Evolutionary conservation across 2,113 vertebrate genomes (phyloP).

Genomic region (Ellobius talpinus): DNA sequence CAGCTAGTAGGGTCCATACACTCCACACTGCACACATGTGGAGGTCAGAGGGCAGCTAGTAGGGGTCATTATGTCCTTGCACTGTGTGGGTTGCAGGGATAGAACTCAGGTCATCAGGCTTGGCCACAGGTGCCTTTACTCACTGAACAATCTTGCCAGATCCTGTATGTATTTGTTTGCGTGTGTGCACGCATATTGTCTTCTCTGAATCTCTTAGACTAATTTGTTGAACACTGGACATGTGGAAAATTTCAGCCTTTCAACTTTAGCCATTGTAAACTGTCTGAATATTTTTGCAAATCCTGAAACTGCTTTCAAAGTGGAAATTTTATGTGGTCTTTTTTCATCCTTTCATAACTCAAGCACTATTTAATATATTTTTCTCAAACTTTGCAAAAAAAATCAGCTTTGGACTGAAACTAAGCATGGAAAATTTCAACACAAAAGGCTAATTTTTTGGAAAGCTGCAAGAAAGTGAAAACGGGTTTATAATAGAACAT

Average conservation of each 20-base stretch:
- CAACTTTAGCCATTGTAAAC: constrained; percentile 74
- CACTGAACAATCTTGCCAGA: not conserved
- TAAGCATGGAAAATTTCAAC: constrained; percentile 83
- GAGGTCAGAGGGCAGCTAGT: too few relatives aligned
- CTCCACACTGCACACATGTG: not conserved
- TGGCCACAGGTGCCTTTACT: not conserved
- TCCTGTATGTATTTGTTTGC: not conserved
- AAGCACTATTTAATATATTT: constrained; percentile 82
- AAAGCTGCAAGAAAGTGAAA: constrained; percentile 79
- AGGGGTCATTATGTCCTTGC: not conserved
- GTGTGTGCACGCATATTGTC: not conserved
- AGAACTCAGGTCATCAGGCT: not conserved
- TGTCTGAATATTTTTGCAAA: constrained; percentile 74
- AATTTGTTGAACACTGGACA: constrained; percentile 54
- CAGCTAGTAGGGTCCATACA: too few relatives aligned
- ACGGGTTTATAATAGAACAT: constrained; percentile 74
- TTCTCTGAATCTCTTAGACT: constrained; percentile 43
- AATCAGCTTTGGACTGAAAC: constrained; percentile 81
- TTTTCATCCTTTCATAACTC: constrained; percentile 82
- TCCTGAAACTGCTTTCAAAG: constrained; percentile 82
- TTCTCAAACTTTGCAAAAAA: constrained; percentile 72
- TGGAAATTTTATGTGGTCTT: constrained; percentile 82
- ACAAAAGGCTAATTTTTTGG: constrained; percentile 81
- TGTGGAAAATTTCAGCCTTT: constrained; percentile 79
- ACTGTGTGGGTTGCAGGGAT: not conserved